Evolutionary conservation across 1,140 invertebrate species (phyloP).

Genomic region (Listronotus bonariensis): DNA sequence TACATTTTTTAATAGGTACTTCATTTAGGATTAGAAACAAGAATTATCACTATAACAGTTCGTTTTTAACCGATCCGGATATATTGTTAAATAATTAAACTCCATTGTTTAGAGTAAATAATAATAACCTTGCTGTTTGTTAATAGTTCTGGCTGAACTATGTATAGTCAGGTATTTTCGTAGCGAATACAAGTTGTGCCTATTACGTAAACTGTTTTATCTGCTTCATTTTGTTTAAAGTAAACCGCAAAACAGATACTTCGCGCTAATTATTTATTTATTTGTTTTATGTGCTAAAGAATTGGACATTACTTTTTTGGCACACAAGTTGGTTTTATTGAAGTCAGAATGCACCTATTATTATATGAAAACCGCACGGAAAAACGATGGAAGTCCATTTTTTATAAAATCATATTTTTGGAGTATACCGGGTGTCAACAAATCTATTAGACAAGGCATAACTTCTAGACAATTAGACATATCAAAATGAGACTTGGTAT

Average conservation of each 20-base stretch:
- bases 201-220: slow-evolving; percentile 8
- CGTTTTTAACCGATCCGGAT: neutral
- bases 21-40: neutral
- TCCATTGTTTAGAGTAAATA: slow-evolving; percentile 10
- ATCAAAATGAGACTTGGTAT: too few relatives aligned
- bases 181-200: neutral
- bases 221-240: slow-evolving; percentile 12
- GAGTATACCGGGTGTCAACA: too few relatives aligned
- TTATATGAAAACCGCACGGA: too few relatives aligned
- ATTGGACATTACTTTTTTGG: too few relatives aligned
- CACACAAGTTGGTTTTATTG: too few relatives aligned
- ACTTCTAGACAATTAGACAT: too few relatives aligned
- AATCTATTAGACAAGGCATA: too few relatives aligned
- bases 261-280: neutral
- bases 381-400: too few relatives aligned
- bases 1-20: slow-evolving; percentile 3
- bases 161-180: slow-evolving; percentile 7
- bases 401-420: too few relatives aligned
- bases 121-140: slow-evolving; percentile 9
- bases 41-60: neutral
- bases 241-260: neutral
- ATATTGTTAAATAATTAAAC: neutral
- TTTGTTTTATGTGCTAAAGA: too few relatives aligned
- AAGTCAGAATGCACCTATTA: too few relatives aligned
- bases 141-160: slow-evolving; percentile 2